Percentiles rank a stretch among this genome's conserved stretches.
Evolutionary conservation across 2,113 vertebrate genomes (phyloP).

Genomic region (Physeter macrocephalus): DNA sequence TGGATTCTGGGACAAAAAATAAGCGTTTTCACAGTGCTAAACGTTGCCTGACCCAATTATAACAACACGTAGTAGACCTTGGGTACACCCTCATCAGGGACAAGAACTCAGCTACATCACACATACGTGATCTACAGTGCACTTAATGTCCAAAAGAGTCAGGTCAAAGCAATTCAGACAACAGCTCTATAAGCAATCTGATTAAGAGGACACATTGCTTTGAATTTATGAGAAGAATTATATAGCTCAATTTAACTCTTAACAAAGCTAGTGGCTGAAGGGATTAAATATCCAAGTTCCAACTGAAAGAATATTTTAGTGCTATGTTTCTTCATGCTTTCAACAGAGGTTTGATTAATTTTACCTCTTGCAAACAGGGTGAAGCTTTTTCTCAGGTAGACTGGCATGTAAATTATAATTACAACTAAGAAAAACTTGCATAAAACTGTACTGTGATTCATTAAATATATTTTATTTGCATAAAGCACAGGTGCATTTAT

Average conservation of each 20-base stretch:
- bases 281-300: constrained; percentile 41
- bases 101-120: constrained; percentile 7
- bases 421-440: constrained; percentile 45
- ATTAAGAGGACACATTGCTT: neutral
- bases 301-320: constrained; percentile 32
- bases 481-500: constrained; percentile 19
- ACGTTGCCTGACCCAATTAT: constrained; percentile 21
- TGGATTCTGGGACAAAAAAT: constrained; percentile 13
- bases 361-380: neutral
- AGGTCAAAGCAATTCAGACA: constrained; percentile 22
- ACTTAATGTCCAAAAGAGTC: neutral
- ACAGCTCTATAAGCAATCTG: constrained; percentile 7
- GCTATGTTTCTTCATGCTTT: neutral
- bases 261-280: constrained; percentile 33
- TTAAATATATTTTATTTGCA: constrained; percentile 43
- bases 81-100: neutral
- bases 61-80: neutral
- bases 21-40: constrained; percentile 41
- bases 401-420: constrained; percentile 48
- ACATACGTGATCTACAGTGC: neutral
- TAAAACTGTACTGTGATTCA: constrained; percentile 30
- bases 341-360: constrained; percentile 40
- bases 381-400: constrained; percentile 26
- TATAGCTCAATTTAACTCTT: constrained; percentile 37
- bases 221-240: constrained; percentile 37